phyloP scores from a whole-genome alignment of 1,140 invertebrate genomes.

The Cephus cinctus region DNA sequence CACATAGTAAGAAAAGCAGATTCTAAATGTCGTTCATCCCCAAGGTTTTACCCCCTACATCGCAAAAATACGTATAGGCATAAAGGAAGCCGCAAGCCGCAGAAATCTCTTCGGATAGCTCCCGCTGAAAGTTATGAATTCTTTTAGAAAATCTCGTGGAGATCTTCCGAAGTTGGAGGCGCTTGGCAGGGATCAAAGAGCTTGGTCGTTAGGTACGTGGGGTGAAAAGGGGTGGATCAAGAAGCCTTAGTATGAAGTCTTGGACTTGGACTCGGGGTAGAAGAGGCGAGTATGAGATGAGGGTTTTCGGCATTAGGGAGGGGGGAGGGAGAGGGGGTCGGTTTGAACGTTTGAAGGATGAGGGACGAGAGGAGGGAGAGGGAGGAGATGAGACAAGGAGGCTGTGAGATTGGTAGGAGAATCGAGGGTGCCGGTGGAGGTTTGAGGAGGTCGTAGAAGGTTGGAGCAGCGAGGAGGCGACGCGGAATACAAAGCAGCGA shows the following conservation, averaged over 20 bases:
- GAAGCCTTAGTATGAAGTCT: conserved; percentile 35
- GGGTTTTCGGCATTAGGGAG: conserved; percentile 23
- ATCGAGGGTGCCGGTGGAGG: conserved; percentile 1
- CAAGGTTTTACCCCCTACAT: too few species aligned
- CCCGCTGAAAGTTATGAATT: conserved; percentile 48
- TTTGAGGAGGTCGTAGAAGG: conserved; percentile 3
- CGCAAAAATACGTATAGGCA: too few species aligned
- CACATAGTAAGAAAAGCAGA: too few species aligned
- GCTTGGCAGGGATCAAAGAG: conserved; percentile 50
- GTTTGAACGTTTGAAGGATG: too few species aligned
- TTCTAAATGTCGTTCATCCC: too few species aligned
- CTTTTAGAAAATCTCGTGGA: conserved; percentile 46
- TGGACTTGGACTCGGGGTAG: conserved; percentile 13
- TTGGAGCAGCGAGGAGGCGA: conserved; percentile 33
- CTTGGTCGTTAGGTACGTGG: conserved; percentile 22
- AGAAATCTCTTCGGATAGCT: conserved; percentile 24
- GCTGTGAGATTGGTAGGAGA: not conserved
- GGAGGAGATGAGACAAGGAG: conserved; percentile 12
- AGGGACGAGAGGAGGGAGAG: conserved; percentile 10
- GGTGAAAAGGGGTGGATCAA: conserved; percentile 43
- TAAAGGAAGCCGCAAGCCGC: too few species aligned
- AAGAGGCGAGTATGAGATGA: conserved; percentile 24
- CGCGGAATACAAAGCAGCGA: conserved; percentile 50
- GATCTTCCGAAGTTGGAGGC: conserved; percentile 47
- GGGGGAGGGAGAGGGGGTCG: conserved; percentile 8